Percentiles rank a stretch among this genome's conserved stretches.
Conservation (phyloP, 2,113 vertebrate species). For the Isichthys henryi region DNA sequence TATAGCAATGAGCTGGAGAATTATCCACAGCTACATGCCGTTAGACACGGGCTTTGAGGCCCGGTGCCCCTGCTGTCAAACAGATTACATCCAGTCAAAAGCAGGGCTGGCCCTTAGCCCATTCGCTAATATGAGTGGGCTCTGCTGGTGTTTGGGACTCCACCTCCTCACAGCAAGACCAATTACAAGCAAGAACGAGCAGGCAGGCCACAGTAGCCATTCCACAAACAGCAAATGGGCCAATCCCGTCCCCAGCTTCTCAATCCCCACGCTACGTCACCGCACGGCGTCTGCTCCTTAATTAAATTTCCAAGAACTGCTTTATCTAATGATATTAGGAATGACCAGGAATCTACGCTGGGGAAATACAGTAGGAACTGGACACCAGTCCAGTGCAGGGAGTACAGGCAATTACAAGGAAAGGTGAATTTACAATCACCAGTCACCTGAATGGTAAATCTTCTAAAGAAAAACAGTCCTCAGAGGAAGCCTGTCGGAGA, state of each 20-base stretch:
- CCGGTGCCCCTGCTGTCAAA: conserved; percentile 8
- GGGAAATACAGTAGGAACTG: background rate
- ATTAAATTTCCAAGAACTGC: background rate
- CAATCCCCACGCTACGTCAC: background rate
- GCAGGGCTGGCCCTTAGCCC: background rate
- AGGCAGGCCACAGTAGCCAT: background rate
- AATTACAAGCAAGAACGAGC: background rate
- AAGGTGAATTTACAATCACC: background rate
- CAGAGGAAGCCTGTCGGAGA: background rate
- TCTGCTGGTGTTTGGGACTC: background rate
- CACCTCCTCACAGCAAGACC: background rate
- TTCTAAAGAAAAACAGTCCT: background rate
- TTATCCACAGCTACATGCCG: background rate
- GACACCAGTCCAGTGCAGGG: background rate
- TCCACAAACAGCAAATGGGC: background rate
- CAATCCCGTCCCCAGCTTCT: background rate
- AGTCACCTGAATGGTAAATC: background rate
- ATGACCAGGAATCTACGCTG: background rate
- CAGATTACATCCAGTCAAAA: conserved; percentile 5
- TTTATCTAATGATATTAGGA: background rate
- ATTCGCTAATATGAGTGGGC: background rate
- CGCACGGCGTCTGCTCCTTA: background rate
- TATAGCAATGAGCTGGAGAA: background rate
- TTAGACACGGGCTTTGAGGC: background rate
- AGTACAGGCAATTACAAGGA: background rate